Conservation (phyloP, 2,888 invertebrate genomes). For the Platycheirus albimanus region DNA sequence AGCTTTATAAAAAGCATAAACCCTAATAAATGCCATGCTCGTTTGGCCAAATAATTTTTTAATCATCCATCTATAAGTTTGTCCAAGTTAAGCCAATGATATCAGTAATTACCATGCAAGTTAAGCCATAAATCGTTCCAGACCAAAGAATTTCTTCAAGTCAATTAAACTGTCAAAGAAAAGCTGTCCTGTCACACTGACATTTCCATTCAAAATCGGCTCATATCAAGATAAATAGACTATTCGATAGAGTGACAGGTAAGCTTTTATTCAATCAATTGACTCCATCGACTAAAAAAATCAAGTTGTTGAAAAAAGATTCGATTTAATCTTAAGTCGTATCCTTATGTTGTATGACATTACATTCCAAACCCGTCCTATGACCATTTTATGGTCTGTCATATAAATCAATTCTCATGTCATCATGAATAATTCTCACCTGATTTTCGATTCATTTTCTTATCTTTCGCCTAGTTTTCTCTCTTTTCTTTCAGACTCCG, state of each 20-base stretch:
- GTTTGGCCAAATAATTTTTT: too few relatives aligned
- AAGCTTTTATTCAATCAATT: neutral
- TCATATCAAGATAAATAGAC: neutral
- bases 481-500: constrained; percentile 6
- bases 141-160: neutral
- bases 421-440: constrained; percentile 53
- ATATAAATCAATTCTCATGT: constrained; percentile 48
- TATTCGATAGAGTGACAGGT: neutral
- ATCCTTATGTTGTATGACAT: neutral
- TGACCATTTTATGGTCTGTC: constrained; percentile 34
- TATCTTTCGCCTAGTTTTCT: constrained; percentile 17
- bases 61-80: too few relatives aligned
- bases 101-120: too few relatives aligned
- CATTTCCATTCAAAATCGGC: too few relatives aligned
- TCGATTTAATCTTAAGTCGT: neutral
- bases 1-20: too few relatives aligned
- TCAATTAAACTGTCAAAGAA: neutral
- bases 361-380: constrained; percentile 15
- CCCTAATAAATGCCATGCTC: too few relatives aligned
- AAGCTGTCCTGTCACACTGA: too few relatives aligned
- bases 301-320: neutral
- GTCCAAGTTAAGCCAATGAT: too few relatives aligned
- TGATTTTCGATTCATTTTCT: constrained; percentile 20
- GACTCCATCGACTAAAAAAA: neutral
- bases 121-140: too few relatives aligned